phyloP scores from a whole-genome alignment of 2,113 vertebrate genomes.

The Marmota flaviventris region DNA sequence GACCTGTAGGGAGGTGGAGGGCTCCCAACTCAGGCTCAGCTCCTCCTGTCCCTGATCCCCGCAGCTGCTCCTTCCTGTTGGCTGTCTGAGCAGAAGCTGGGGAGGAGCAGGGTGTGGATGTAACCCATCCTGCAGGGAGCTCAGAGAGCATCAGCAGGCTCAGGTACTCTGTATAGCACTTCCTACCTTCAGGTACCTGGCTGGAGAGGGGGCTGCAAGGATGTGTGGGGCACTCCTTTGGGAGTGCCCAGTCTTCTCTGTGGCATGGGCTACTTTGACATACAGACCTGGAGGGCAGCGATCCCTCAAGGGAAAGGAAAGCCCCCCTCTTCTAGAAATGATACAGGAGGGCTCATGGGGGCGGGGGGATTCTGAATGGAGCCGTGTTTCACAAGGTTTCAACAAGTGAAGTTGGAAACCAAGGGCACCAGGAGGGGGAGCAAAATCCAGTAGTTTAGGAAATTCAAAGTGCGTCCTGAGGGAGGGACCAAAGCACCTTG shows the following conservation, averaged over 20 bases:
- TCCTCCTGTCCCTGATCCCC: not conserved
- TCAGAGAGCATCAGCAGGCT: not conserved
- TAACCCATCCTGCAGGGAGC: rapidly evolving
- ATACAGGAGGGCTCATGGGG: not conserved
- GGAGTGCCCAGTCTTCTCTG: not conserved
- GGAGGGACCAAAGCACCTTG: not conserved
- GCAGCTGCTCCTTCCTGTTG: not conserved
- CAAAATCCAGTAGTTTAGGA: not conserved
- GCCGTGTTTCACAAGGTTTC: not conserved
- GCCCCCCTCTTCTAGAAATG: not conserved
- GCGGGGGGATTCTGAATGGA: not conserved
- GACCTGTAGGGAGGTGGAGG: not conserved
- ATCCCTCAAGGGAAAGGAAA: not conserved
- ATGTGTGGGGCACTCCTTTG: too few species aligned
- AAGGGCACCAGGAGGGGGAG: not conserved
- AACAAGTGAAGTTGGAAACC: not conserved
- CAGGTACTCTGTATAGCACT: not conserved
- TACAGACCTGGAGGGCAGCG: not conserved
- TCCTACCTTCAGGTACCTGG: not conserved
- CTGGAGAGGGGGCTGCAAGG: not conserved
- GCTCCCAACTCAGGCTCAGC: not conserved
- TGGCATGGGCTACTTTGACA: not conserved
- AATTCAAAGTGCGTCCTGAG: not conserved
- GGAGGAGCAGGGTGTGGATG: rapidly evolving
- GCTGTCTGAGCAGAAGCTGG: not conserved